Evolutionary conservation across 2,113 vertebrate genomes (phyloP).

Genomic region (Lagopus leucura): DNA sequence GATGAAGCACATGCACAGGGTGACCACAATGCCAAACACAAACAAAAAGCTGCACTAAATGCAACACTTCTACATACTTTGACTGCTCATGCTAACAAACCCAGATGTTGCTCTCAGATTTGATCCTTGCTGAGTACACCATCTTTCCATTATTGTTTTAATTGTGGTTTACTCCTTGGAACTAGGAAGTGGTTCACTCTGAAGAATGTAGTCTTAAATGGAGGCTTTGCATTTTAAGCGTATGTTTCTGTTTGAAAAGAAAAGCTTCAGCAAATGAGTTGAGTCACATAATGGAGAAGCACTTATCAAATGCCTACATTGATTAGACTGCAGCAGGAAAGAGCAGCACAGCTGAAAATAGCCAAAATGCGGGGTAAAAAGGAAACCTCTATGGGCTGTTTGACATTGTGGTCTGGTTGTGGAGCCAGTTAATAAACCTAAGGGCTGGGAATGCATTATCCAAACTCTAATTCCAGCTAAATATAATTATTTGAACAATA

Average conservation of each 20-base stretch:
- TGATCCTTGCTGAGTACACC: not conserved
- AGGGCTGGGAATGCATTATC: constrained; percentile 11
- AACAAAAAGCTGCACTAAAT: not conserved
- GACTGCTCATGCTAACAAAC: not conserved
- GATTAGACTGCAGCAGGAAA: not conserved
- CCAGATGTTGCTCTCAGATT: not conserved
- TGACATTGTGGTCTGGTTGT: constrained; percentile 8
- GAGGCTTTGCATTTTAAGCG: not conserved
- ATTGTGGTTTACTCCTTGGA: not conserved
- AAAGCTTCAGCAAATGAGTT: not conserved
- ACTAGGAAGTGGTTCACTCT: not conserved
- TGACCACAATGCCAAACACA: not conserved
- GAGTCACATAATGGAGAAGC: not conserved
- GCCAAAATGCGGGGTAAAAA: not conserved
- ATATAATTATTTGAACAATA: constrained; percentile 14
- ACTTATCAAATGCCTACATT: not conserved
- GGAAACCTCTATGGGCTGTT: not conserved
- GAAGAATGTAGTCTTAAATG: not conserved
- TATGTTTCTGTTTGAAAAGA: constrained; percentile 12
- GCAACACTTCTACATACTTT: not conserved
- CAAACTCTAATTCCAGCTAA: not conserved
- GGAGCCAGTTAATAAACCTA: constrained; percentile 12
- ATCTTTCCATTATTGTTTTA: not conserved
- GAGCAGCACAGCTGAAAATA: not conserved
- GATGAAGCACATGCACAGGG: not conserved